phyloP scores from a whole-genome alignment of 2,113 vertebrate species.

The Atlantisia rogersi region DNA sequence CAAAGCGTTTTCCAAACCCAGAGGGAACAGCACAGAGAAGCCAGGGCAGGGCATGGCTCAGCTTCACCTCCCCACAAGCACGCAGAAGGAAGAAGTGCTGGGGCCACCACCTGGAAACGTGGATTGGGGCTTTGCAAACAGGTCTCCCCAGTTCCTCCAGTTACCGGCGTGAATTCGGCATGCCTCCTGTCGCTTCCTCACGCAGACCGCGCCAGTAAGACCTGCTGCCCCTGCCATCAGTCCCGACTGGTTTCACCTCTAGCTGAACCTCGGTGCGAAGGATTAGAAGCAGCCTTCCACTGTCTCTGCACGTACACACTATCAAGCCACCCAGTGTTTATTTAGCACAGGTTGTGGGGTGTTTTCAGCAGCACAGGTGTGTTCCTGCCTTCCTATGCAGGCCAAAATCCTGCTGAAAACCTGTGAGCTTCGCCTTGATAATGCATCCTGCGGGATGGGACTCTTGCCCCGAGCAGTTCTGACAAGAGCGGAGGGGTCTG shows the following conservation, averaged over 20 bases:
- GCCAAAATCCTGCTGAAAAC: background rate
- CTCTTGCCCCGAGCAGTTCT: background rate
- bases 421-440: background rate
- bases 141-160: background rate
- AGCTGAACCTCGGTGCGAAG: background rate
- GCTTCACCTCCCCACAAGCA: background rate
- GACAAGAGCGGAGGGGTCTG: background rate
- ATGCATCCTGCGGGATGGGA: background rate
- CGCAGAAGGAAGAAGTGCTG: background rate
- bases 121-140: background rate
- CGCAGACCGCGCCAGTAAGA: accelerated
- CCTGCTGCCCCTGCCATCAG: background rate
- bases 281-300: background rate
- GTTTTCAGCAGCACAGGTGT: background rate
- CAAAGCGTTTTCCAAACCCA: background rate
- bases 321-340: background rate
- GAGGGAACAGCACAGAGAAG: background rate
- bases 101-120: background rate
- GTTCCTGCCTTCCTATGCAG: background rate
- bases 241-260: background rate
- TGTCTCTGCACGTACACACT: background rate
- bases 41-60: background rate
- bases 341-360: background rate
- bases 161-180: background rate
- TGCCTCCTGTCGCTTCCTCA: background rate